These are phyloP conservation scores for Mesocricetus auratus DNA, from an alignment of 2,113 vertebrate species.

Conservation along the genomic window DNA sequence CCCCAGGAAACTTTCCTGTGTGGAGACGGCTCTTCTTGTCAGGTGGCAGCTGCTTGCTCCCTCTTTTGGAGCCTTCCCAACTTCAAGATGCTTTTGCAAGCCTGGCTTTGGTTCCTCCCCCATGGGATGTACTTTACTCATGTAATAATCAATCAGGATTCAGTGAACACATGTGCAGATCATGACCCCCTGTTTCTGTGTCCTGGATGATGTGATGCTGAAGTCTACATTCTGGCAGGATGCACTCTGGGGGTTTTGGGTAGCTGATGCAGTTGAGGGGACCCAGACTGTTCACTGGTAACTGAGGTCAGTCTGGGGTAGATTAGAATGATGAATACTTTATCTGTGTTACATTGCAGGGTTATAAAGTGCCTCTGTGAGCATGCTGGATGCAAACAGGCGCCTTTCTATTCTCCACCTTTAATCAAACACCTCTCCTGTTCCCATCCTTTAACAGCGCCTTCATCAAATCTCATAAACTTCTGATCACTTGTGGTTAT, in stretches of 20 bases:
- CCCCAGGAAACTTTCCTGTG: background rate
- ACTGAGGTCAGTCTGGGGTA: background rate
- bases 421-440: background rate
- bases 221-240: background rate
- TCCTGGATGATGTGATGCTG: background rate
- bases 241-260: background rate
- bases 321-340: background rate
- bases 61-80: background rate
- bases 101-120: background rate
- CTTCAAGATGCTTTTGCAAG: background rate
- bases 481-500: slow-evolving; percentile 42
- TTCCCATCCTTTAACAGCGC: background rate
- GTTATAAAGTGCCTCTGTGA: background rate
- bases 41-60: background rate
- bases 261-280: fast-evolving
- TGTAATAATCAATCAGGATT: background rate
- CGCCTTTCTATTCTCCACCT: background rate
- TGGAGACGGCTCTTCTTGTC: background rate
- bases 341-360: background rate
- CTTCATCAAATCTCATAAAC: slow-evolving; percentile 51
- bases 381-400: background rate
- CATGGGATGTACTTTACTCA: background rate
- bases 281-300: fast-evolving
- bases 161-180: background rate
- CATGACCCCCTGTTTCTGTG: background rate